Evolutionary conservation across 2,113 vertebrate species (phyloP), one percentile per base, ranked within the genome.

Genomic region (Callorhinus ursinus): DNA sequence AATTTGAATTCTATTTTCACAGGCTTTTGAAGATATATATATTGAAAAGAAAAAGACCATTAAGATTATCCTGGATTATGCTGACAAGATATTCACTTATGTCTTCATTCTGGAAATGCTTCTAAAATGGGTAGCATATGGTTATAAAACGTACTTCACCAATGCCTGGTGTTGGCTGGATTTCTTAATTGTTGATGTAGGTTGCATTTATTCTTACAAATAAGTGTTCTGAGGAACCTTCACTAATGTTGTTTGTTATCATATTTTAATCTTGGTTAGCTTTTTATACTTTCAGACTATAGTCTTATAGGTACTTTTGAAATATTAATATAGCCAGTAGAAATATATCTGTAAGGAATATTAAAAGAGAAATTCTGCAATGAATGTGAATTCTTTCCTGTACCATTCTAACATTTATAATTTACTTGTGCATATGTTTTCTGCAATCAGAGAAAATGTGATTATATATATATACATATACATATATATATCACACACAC

Each of bases 111-210:
- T 99, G 97, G 99, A 99, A 98, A 99, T 99, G 99, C 98, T 99
- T 85, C 98, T 99, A 79, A 99, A 99, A 98, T 99, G 99, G 99
- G 99, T 99, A 36, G 99, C 99, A 0, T 99, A 99, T 98, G 99
- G 99, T 96, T 99, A 99, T 98, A 99, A 99, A 81, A 99, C 99
- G 13, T 99, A 99, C 93, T 99, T 99, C 98, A 99, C 99, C 97
- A 99, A 99, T 98, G 99, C 99, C 90, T 99, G 99, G 99, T 99
- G 99, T 98, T 99, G 99, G 99, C 98, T 99, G 98, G 99, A 99
- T 98, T 99, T 99, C 98, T 98, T 99, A 88, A 99, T 99, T 98
- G 99, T 99, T 49, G 99, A 99, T 98, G 99, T 99, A 99, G 53
- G 99, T 99, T 72, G 0, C 0, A 14, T 94, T 88, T 82, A 80